Evolutionary conservation across 2,797 vertebrate species (phyloP).

Genomic region (Eospalax fontanierii): DNA sequence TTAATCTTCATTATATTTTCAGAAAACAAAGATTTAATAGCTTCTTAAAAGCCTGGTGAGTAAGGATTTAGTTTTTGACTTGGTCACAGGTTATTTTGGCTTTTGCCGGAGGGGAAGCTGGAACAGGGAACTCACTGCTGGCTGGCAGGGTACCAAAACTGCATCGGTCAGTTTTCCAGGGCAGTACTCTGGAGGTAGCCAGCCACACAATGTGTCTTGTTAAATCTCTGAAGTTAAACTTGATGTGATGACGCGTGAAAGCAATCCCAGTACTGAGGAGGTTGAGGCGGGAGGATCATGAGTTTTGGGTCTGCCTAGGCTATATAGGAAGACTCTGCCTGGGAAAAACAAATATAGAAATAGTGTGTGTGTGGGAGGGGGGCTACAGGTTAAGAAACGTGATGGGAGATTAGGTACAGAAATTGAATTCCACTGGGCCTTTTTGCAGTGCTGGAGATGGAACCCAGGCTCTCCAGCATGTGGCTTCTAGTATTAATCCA

Average conservation of each 20-base stretch:
- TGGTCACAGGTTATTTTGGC: neutral
- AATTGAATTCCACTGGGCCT: neutral
- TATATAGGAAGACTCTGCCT: neutral
- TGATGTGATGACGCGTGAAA: neutral
- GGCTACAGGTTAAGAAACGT: neutral
- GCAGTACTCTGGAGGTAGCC: neutral
- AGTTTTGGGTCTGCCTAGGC: neutral
- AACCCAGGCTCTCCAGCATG: neutral
- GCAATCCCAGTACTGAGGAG: neutral
- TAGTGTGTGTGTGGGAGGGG: neutral
- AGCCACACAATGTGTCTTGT: neutral
- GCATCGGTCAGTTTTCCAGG: neutral
- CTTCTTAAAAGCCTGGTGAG: neutral
- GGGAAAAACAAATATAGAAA: neutral
- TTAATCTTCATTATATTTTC: constrained; percentile 74
- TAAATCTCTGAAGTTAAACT: constrained; percentile 1
- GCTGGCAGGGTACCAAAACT: neutral
- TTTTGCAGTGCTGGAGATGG: neutral
- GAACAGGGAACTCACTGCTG: neutral
- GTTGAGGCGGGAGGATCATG: neutral
- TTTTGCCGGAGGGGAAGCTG: neutral
- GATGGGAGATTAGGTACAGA: neutral
- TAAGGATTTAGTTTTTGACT: neutral
- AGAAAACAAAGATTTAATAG: neutral
- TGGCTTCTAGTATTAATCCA: neutral